Evolutionary conservation across 2,797 vertebrate genomes (phyloP).

Genomic region (Ibycter americanus): DNA sequence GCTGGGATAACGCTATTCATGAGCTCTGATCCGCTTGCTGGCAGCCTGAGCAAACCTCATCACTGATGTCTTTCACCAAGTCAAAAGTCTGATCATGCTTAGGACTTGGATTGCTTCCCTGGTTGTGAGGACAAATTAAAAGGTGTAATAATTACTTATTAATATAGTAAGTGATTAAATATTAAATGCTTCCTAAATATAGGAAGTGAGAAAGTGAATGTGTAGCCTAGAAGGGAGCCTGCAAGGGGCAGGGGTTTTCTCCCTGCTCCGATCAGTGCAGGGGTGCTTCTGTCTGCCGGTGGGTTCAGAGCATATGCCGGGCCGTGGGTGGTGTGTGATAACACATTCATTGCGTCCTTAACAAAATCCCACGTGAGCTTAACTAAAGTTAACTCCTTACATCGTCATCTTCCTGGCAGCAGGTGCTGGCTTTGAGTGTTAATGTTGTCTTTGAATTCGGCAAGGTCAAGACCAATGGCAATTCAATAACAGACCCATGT

Average conservation of each 20-base stretch:
- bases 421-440: background rate
- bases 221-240: background rate
- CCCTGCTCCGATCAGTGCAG: background rate
- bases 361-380: background rate
- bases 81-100: background rate
- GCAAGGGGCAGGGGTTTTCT: background rate
- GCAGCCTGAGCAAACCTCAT: background rate
- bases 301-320: fast-evolving
- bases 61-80: background rate
- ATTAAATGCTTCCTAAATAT: background rate
- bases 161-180: background rate
- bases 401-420: background rate
- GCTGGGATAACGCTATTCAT: background rate
- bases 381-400: background rate
- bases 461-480: background rate
- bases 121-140: background rate
- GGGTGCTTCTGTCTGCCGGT: fast-evolving
- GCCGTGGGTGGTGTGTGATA: background rate
- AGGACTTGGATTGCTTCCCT: background rate
- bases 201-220: background rate
- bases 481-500: background rate
- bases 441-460: background rate
- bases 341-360: background rate
- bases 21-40: background rate
- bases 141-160: background rate